Conservation (phyloP, 2,797 vertebrate species). For the Paramormyrops hopkinsi region DNA sequence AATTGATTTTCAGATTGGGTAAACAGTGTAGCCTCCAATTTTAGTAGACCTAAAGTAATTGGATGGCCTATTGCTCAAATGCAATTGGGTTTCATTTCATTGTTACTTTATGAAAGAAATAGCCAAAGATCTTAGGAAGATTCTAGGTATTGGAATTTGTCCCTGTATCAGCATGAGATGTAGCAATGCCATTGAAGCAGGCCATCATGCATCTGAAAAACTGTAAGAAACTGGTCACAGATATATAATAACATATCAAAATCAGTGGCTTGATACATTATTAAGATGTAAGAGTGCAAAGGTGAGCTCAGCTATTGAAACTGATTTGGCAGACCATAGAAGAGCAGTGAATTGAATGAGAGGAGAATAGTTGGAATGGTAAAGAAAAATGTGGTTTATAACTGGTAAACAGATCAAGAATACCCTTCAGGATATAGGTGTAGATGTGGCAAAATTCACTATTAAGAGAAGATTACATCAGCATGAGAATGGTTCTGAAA, state of each 20-base stretch:
- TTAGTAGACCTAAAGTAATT: not conserved
- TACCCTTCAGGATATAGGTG: not conserved
- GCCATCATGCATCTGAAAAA: not conserved
- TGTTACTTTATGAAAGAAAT: not conserved
- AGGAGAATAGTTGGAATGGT: not conserved
- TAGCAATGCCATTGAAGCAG: not conserved
- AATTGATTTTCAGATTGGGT: not conserved
- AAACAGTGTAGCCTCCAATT: not conserved
- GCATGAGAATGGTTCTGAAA: not conserved
- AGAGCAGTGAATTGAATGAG: not conserved
- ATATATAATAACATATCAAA: not conserved
- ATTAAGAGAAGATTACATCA: not conserved
- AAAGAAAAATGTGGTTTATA: not conserved
- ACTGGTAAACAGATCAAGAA: not conserved
- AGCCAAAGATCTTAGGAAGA: not conserved
- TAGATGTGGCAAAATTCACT: not conserved
- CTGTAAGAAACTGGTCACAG: not conserved
- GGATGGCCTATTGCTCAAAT: not conserved
- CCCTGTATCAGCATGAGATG: not conserved
- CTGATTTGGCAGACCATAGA: not conserved
- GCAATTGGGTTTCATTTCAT: not conserved
- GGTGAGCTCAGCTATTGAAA: not conserved
- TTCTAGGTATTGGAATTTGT: not conserved
- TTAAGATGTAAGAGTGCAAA: not conserved
- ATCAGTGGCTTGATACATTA: not conserved